These are phyloP conservation scores for Prinia subflava DNA, from an alignment of 2,113 vertebrate genomes.

Conservation along the genomic window DNA sequence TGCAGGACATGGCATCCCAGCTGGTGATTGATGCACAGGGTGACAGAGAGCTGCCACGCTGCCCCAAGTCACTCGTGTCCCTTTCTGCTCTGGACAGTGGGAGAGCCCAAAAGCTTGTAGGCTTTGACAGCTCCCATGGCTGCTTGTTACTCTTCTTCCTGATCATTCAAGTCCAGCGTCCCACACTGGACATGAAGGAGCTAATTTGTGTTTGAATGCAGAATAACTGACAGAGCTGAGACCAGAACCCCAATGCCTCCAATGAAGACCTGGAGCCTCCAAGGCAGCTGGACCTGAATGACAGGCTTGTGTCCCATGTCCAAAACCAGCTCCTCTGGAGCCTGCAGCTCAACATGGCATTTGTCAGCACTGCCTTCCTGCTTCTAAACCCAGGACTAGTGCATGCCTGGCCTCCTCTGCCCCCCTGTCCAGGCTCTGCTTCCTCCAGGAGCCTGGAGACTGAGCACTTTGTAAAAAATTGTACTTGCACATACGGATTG, in stretches of 20 bases:
- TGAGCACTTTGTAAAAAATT: neutral
- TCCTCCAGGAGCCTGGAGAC: neutral
- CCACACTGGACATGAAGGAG: neutral
- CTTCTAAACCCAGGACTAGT: neutral
- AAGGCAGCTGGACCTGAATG: neutral
- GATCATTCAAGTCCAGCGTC: fast-evolving
- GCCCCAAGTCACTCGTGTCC: fast-evolving
- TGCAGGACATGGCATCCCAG: fast-evolving
- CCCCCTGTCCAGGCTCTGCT: neutral
- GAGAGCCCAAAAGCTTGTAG: neutral
- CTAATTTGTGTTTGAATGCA: neutral
- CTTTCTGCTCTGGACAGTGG: neutral
- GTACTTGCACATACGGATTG: neutral
- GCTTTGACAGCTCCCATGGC: neutral
- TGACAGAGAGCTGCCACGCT: neutral
- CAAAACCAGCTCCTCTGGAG: fast-evolving
- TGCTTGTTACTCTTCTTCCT: neutral
- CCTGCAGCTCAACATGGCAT: neutral
- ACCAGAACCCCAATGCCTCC: neutral
- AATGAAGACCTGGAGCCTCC: neutral
- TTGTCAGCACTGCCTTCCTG: neutral
- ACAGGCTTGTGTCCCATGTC: neutral
- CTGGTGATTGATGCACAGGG: fast-evolving
- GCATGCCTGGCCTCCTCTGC: neutral
- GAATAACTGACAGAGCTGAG: neutral